Conservation (phyloP, 2,888 invertebrate species). For the Argynnis bischoffii region DNA sequence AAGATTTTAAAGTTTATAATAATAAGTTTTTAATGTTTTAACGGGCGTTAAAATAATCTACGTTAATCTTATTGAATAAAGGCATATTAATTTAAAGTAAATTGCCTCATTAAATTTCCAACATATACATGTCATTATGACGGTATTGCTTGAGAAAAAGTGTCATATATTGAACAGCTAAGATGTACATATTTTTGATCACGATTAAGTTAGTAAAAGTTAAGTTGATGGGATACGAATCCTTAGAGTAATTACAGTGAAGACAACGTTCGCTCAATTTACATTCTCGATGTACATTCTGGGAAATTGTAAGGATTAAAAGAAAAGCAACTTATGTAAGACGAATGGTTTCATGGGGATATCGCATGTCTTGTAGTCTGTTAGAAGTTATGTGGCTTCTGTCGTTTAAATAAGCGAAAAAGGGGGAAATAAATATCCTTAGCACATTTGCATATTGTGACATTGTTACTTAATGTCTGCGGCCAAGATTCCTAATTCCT, state of each 20-base stretch:
- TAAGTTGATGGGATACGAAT: not conserved
- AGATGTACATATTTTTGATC: too few relatives aligned
- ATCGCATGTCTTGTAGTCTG: constrained; percentile 26
- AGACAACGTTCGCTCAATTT: constrained; percentile 1
- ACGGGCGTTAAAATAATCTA: too few relatives aligned
- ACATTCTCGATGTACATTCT: constrained; percentile 12
- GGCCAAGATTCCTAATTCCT: too few relatives aligned
- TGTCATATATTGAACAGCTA: too few relatives aligned
- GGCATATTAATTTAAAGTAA: too few relatives aligned
- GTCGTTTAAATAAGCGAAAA: constrained; percentile 21
- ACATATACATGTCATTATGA: not conserved
- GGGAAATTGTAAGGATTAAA: constrained; percentile 24
- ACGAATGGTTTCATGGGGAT: constrained; percentile 29
- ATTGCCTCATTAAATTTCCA: too few relatives aligned
- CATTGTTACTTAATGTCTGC: too few relatives aligned
- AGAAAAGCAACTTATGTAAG: constrained; percentile 21
- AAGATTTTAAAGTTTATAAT: not conserved
- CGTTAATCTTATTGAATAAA: too few relatives aligned
- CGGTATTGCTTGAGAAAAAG: not conserved
- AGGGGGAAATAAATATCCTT: not conserved
- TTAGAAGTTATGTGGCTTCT: constrained; percentile 32
- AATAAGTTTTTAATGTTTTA: too few relatives aligned
- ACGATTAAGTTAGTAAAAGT: not conserved
- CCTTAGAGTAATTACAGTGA: not conserved
- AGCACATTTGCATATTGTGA: too few relatives aligned